These are phyloP conservation scores for Drosophila maculinotata DNA, from an alignment of 2,888 invertebrate species.

Conservation along the genomic window DNA sequence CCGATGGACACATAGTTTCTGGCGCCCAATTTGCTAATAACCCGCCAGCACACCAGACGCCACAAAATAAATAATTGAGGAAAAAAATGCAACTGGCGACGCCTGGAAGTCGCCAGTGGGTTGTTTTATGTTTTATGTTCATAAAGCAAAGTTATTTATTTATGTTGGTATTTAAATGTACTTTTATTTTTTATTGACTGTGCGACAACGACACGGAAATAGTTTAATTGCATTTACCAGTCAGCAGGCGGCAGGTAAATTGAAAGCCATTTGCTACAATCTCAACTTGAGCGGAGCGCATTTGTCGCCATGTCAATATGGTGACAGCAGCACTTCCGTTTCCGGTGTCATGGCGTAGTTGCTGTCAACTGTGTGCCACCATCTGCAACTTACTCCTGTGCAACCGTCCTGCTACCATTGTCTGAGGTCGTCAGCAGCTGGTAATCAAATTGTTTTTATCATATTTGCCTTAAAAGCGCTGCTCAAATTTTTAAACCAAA, in stretches of 20 bases:
- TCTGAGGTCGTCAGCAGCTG: constrained; percentile 42
- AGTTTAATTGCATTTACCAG: constrained; percentile 75
- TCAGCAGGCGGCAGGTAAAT: constrained; percentile 46
- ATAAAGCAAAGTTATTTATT: constrained; percentile 66
- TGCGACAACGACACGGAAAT: constrained; percentile 70
- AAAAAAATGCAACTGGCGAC: constrained; percentile 40
- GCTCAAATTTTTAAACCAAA: constrained; percentile 41
- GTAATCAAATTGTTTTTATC: constrained; percentile 67
- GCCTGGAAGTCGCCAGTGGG: constrained; percentile 62
- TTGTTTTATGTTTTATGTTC: constrained; percentile 29
- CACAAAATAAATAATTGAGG: constrained; percentile 20
- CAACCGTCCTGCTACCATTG: constrained; percentile 29
- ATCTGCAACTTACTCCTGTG: constrained; percentile 33
- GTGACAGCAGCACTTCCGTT: constrained; percentile 77
- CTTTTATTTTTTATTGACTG: constrained; percentile 51
- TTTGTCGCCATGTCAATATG: constrained; percentile 78
- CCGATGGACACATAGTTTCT: constrained; percentile 44
- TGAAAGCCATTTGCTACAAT: constrained; percentile 70
- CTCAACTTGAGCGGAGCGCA: constrained; percentile 67
- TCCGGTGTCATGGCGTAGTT: constrained; percentile 62
- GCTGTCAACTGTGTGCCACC: constrained; percentile 36
- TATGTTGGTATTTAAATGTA: constrained; percentile 55
- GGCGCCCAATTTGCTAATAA: constrained; percentile 78
- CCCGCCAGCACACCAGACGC: constrained; percentile 29
- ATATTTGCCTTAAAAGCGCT: constrained; percentile 67